A percentile compares a stretch with the other conserved stretches of the same genome.
Evolutionary conservation across 1,140 invertebrate genomes (phyloP).

Genomic region (Drosophila pseudoobscura): DNA sequence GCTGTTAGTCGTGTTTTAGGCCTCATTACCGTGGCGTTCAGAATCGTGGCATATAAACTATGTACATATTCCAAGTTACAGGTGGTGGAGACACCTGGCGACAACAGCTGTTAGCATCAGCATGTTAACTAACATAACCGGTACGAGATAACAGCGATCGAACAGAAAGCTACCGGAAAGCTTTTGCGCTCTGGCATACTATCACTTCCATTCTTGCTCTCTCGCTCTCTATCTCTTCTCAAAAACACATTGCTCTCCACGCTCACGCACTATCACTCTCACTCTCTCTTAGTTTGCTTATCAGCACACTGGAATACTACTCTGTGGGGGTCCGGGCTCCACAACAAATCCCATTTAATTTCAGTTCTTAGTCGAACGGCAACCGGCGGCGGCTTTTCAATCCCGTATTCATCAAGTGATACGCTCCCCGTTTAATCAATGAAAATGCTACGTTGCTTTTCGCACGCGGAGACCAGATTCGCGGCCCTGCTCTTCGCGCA

Average conservation of each 20-base stretch:
- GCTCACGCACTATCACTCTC: too few species aligned
- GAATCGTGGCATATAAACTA: too few species aligned
- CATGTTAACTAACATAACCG: constrained; percentile 8
- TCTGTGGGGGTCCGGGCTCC: constrained; percentile 30
- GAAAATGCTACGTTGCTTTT: constrained; percentile 68
- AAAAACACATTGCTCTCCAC: too few species aligned
- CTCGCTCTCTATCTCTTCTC: constrained; percentile 4
- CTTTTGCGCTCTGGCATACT: background rate
- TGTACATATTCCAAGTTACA: too few species aligned
- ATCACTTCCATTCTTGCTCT: too few species aligned
- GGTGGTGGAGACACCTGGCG: too few species aligned
- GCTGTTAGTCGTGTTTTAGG: constrained; percentile 16
- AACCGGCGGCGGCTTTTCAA: constrained; percentile 12
- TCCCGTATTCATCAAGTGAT: constrained; percentile 23
- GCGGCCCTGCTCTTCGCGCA: constrained; percentile 25
- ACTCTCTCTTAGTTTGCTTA: constrained; percentile 12
- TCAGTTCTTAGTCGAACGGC: constrained; percentile 37
- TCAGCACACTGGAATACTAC: constrained; percentile 24
- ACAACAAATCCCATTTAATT: constrained; percentile 28
- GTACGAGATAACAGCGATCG: background rate
- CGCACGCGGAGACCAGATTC: constrained; percentile 37
- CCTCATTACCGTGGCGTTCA: constrained; percentile 18
- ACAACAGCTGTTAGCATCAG: background rate
- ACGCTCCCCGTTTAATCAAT: constrained; percentile 21
- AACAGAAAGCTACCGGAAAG: constrained; percentile 14